These are phyloP conservation scores for Elmis aenea DNA, from an alignment of 2,888 invertebrate genomes.

Conservation along the genomic window DNA sequence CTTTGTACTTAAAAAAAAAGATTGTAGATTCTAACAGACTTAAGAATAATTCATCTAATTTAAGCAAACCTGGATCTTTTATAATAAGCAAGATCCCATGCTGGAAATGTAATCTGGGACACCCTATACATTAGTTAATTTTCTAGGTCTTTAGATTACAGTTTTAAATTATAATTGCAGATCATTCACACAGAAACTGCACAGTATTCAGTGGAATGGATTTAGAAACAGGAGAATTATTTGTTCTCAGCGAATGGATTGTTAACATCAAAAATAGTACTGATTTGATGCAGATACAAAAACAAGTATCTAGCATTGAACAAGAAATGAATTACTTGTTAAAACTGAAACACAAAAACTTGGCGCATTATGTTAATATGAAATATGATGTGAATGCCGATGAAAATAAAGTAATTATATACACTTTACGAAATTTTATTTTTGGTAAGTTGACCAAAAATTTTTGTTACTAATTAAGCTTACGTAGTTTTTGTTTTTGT, in stretches of 20 bases:
- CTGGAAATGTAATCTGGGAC: too few relatives aligned
- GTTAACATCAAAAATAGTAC: conserved; percentile 47
- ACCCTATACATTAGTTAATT: too few relatives aligned
- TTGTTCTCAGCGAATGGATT: conserved; percentile 74
- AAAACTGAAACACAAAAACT: conserved; percentile 64
- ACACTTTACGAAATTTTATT: conserved; percentile 66
- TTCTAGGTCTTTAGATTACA: too few relatives aligned
- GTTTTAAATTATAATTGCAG: too few relatives aligned
- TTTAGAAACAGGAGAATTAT: conserved; percentile 62
- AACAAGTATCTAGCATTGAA: conserved; percentile 64
- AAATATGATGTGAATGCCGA: conserved; percentile 51
- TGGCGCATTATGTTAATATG: conserved; percentile 73
- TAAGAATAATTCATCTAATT: too few relatives aligned
- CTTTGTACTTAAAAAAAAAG: too few relatives aligned
- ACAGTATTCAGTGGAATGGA: conserved; percentile 75
- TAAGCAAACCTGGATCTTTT: too few relatives aligned
- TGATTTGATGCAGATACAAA: conserved; percentile 45
- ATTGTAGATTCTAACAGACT: too few relatives aligned
- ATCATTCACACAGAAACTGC: conserved; percentile 67
- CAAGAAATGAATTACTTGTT: conserved; percentile 71
- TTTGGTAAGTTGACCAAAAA: conserved; percentile 49
- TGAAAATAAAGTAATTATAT: conserved; percentile 60
- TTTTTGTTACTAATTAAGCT: conserved; percentile 5
- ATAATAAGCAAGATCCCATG: too few relatives aligned
- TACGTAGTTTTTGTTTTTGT: conserved; percentile 4